A percentile compares a stretch with the other conserved stretches of the same genome.
phyloP scores from a whole-genome alignment of 2,797 vertebrate species.

The Poecile montanus region DNA sequence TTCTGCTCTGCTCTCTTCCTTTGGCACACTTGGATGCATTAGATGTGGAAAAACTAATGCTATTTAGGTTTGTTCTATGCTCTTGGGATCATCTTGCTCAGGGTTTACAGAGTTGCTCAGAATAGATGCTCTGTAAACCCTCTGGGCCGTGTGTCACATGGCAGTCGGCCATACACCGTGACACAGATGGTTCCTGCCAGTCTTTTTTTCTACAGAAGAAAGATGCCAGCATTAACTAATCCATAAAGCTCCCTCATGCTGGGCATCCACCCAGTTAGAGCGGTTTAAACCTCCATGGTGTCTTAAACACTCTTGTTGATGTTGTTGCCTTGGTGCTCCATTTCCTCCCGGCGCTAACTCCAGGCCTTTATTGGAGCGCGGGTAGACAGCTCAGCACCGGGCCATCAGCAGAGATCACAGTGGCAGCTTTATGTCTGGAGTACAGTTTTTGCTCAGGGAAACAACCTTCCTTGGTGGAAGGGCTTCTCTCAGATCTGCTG shows the following conservation, averaged over 20 bases:
- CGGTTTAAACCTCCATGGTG: not conserved
- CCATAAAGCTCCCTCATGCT: constrained; percentile 1
- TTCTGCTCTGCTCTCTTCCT: not conserved
- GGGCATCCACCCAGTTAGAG: constrained; percentile 24
- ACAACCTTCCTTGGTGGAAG: not conserved
- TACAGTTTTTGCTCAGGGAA: not conserved
- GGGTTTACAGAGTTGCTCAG: not conserved
- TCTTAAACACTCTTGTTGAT: not conserved
- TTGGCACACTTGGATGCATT: not conserved
- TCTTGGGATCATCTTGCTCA: not conserved
- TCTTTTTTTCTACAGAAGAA: not conserved
- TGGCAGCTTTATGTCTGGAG: not conserved
- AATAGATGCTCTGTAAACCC: constrained; percentile 28
- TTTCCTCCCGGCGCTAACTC: not conserved
- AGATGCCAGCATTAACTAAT: constrained; percentile 33
- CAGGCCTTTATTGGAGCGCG: not conserved
- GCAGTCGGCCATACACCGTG: not conserved
- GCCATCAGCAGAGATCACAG: not conserved
- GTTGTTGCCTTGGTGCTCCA: constrained; percentile 25
- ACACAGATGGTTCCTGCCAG: constrained; percentile 36
- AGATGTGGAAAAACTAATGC: not conserved
- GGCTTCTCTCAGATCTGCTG: not conserved
- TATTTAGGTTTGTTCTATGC: not conserved
- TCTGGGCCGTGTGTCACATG: not conserved
- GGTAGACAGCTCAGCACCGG: accelerated